These are phyloP conservation scores for Caenorhabditis afra DNA, from an alignment of 2,888 invertebrate species.

Conservation along the genomic window DNA sequence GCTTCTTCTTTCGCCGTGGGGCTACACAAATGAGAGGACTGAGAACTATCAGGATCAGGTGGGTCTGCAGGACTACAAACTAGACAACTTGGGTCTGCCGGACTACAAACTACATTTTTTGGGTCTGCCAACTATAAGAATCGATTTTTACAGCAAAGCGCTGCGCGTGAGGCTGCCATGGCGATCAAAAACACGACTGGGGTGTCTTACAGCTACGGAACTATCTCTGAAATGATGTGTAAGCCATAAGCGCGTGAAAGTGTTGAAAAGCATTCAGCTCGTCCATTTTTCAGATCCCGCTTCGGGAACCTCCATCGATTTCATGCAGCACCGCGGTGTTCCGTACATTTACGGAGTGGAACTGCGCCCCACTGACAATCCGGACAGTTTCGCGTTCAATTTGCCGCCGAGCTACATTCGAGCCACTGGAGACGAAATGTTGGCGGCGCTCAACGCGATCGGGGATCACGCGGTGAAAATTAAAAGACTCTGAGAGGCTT, in stretches of 20 bases:
- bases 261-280: background rate
- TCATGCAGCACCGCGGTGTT: slow-evolving; percentile 75
- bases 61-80: background rate
- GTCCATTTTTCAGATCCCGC: slow-evolving; percentile 73
- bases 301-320: slow-evolving; percentile 79
- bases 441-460: slow-evolving; percentile 67
- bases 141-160: slow-evolving; percentile 66
- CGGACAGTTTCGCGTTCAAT: slow-evolving; percentile 71
- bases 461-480: slow-evolving; percentile 68
- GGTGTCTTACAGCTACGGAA: slow-evolving; percentile 75
- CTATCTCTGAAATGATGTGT: slow-evolving; percentile 79
- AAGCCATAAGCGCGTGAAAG: slow-evolving; percentile 50
- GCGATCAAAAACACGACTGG: slow-evolving; percentile 77
- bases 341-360: slow-evolving; percentile 79
- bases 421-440: slow-evolving; percentile 75
- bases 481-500: slow-evolving; percentile 51
- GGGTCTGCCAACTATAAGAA: background rate
- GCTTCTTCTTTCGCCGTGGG: slow-evolving; percentile 78
- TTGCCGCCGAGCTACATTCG: slow-evolving; percentile 72
- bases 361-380: slow-evolving; percentile 72
- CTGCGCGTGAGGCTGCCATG: slow-evolving; percentile 75
- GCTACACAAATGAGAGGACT: slow-evolving; percentile 75
- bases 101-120: background rate
- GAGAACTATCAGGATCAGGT: slow-evolving; percentile 74
- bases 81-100: background rate